phyloP scores from a whole-genome alignment of 2,113 vertebrate species.

The Dasyprocta punctata region DNA sequence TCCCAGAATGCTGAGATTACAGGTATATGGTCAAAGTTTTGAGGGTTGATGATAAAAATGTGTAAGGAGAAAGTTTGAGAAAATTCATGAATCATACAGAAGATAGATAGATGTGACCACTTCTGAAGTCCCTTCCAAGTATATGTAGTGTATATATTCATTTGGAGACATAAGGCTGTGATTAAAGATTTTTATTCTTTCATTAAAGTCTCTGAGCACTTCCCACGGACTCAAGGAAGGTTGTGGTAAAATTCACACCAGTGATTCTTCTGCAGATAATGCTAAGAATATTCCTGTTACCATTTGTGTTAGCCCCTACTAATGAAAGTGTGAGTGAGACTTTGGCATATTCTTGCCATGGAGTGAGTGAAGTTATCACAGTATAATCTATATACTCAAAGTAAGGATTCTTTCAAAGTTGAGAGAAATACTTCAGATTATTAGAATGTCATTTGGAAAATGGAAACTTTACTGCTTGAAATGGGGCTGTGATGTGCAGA shows the following conservation, averaged over 20 bases:
- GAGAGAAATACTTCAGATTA: slow-evolving; percentile 18
- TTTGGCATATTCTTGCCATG: background rate
- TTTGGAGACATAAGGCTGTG: background rate
- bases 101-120: background rate
- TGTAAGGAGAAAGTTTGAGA: background rate
- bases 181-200: background rate
- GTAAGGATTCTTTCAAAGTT: background rate
- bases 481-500: background rate
- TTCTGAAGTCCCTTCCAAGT: background rate
- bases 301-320: background rate
- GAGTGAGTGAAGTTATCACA: background rate
- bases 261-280: background rate
- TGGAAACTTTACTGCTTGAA: slow-evolving; percentile 8
- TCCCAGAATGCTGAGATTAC: background rate
- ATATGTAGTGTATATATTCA: background rate
- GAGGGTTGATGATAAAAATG: background rate
- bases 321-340: background rate
- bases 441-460: slow-evolving; percentile 49
- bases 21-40: background rate
- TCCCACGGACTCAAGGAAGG: background rate
- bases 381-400: background rate
- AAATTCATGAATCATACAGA: background rate
- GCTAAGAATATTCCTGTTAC: background rate
- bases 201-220: background rate
- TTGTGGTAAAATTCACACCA: background rate